Evolutionary conservation across 2,888 invertebrate species (phyloP).

Genomic region (Agrochola circellaris): DNA sequence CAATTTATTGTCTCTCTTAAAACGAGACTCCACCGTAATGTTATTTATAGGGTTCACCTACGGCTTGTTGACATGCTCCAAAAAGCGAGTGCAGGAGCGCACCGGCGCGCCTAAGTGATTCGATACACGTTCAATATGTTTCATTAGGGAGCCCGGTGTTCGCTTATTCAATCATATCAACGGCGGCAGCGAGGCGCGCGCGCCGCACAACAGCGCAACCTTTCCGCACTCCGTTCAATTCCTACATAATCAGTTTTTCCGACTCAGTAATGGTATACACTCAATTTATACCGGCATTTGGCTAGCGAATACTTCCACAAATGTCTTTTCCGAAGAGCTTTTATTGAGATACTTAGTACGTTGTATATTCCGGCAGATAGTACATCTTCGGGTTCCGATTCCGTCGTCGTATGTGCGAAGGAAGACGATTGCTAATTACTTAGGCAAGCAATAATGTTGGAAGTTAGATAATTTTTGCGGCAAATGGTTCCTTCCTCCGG

Average conservation of each 20-base stretch:
- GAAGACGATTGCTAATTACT: constrained; percentile 37
- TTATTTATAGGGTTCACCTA: constrained; percentile 88
- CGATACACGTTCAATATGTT: constrained; percentile 91
- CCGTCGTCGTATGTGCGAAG: constrained; percentile 23
- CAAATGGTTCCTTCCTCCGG: constrained; percentile 78
- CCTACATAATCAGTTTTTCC: constrained; percentile 87
- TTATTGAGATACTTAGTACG: constrained; percentile 55
- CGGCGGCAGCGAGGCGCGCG: constrained; percentile 77
- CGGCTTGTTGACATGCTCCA: constrained; percentile 85
- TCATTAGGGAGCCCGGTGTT: constrained; percentile 87
- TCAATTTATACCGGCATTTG: constrained; percentile 78
- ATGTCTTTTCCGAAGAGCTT: constrained; percentile 64
- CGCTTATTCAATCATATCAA: constrained; percentile 89
- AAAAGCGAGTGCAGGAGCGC: constrained; percentile 88
- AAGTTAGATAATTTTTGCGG: constrained; percentile 72
- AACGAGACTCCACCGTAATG: constrained; percentile 86
- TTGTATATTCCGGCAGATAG: constrained; percentile 51
- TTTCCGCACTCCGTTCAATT: constrained; percentile 82
- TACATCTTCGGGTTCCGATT: constrained; percentile 32
- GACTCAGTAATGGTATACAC: constrained; percentile 81
- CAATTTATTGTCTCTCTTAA: constrained; percentile 89
- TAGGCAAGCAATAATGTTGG: constrained; percentile 68
- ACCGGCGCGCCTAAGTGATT: constrained; percentile 88
- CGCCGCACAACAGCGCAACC: constrained; percentile 76
- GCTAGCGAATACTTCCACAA: constrained; percentile 68